phyloP scores from a whole-genome alignment of 2,797 vertebrate species.

The Dallia pectoralis region DNA sequence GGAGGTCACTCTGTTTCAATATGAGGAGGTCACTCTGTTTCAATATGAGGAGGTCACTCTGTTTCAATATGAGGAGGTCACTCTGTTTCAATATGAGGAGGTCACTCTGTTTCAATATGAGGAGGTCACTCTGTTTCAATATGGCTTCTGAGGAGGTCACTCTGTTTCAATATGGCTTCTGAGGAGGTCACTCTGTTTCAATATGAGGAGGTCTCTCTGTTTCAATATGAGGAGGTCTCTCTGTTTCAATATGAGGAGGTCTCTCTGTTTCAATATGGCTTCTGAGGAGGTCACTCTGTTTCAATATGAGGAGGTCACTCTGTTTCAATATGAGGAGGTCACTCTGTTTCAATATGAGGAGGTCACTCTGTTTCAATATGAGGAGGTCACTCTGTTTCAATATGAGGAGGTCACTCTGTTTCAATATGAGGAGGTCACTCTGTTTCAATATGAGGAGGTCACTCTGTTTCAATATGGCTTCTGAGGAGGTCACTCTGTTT shows the following conservation, averaged over 20 bases:
- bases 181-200: conserved; percentile 32
- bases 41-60: conserved; percentile 13
- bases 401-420: too few species aligned
- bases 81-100: conserved; percentile 21
- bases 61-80: too few species aligned
- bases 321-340: conserved; percentile 17
- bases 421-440: conserved; percentile 6
- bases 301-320: too few species aligned
- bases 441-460: too few species aligned
- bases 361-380: too few species aligned
- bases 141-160: conserved; percentile 21
- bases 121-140: too few species aligned
- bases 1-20: conserved; percentile 33
- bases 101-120: conserved; percentile 37
- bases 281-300: conserved; percentile 28
- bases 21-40: too few species aligned
- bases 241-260: too few species aligned
- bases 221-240: conserved; percentile 16
- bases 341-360: conserved; percentile 44
- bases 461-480: conserved; percentile 33
- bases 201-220: too few species aligned
- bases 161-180: conserved; percentile 39
- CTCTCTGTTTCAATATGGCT: conserved; percentile 31
- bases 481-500: conserved; percentile 30
- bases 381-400: conserved; percentile 32